phyloP scores from a whole-genome alignment of 2,888 invertebrate genomes.

The Andrena haemorrhoa region DNA sequence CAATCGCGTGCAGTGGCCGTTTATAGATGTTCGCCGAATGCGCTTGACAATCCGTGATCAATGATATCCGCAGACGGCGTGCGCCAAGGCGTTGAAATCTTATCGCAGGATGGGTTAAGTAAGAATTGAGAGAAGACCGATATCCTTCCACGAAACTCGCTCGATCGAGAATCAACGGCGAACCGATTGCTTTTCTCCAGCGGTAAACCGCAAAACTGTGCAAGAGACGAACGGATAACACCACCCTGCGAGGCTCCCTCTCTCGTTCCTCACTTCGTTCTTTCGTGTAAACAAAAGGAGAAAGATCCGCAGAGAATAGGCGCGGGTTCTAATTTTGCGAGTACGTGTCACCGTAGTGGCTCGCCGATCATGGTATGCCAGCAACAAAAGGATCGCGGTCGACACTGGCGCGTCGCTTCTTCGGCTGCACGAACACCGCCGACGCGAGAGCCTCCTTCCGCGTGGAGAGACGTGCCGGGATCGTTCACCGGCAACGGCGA shows the following conservation, averaged over 20 bases:
- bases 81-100: no score
- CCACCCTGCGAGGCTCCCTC: background rate
- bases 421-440: background rate
- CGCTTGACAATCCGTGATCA: no score
- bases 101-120: no score
- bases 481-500: conserved; percentile 45
- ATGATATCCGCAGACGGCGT: no score
- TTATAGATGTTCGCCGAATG: no score
- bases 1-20: no score
- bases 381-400: background rate
- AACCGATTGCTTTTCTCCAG: background rate
- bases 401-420: background rate
- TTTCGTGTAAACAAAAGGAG: conserved; percentile 32
- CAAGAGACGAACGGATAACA: background rate
- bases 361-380: background rate
- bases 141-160: background rate
- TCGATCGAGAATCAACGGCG: background rate
- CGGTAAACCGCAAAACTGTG: background rate
- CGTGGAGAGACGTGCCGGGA: conserved; percentile 11
- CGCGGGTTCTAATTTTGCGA: background rate
- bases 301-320: background rate
- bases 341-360: conserved; percentile 5
- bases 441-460: background rate
- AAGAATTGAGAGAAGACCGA: background rate
- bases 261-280: conserved; percentile 19